Base-by-base conservation (phyloP, 2,888 invertebrate genomes). In the Drosophila demipolita region DNA sequence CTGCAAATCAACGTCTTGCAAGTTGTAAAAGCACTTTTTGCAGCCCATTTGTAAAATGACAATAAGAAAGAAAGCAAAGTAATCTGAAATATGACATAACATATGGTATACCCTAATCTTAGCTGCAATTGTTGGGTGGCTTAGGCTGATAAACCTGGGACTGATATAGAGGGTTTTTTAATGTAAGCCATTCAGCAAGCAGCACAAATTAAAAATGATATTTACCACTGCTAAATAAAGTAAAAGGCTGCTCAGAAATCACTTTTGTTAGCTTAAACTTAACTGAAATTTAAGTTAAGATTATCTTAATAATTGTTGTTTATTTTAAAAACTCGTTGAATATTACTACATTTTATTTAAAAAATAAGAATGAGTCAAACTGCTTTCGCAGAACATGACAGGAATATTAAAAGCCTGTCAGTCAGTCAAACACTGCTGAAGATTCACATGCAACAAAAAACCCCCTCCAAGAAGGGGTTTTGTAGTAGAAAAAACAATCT, bases 21-120 rank as follows among this genome's bases (percentile, higher is more conserved):
- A 74, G 63, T 72, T 78, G 68, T 52, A 49, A 64, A 64, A 87
- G 71, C 73, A 77, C 61, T 75, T 73, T 73, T 75, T 74, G 73
- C 78, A 73, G 78, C 83, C 90, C 90, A 85, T 89, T 89, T 89
- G 88, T 73, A 40, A 89, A 85, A 89, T 89, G 85, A 85, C 82
- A 85, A 82, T 57, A 49, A n/a, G 67, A 57, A 50, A 23, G 70
- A 57, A 67, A 73, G 81, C 53, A 63, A 68, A 63, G 65, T 60
- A 62, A 68, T 76, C 62, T 58, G 26, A 61, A 55, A 65, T 58
- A 57, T 69, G 75, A 66, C 60, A 66, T 65, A 59, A 62, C 50
- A 67, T 61, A 53, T 20, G 12, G 20, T 9, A 57, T 57, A 57
- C 55, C 40, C 55, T 57, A n/a, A 15, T 4, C 15, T 4, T 1